phyloP scores from a whole-genome alignment of 2,113 vertebrate species.

The Chaetura pelagica region DNA sequence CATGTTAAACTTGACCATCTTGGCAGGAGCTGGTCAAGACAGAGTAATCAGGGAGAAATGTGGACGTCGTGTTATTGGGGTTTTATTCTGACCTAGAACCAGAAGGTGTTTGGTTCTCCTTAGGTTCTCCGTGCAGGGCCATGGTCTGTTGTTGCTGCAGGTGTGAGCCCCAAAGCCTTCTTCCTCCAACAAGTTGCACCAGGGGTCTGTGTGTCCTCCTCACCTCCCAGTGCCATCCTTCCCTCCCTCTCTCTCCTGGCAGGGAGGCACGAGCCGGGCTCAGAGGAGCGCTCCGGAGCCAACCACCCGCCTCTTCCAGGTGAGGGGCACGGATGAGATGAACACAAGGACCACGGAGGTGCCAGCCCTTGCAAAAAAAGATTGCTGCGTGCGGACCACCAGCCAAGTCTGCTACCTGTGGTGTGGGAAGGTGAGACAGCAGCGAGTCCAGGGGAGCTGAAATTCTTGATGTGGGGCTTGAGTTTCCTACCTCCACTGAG shows the following conservation, averaged over 20 bases:
- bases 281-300: slow-evolving; percentile 66
- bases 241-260: not conserved
- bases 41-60: not conserved
- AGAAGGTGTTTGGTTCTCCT: not conserved
- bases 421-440: slow-evolving; percentile 86
- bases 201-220: not conserved
- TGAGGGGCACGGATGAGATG: slow-evolving; percentile 81
- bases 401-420: slow-evolving; percentile 82
- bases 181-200: not conserved
- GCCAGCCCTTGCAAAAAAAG: no score
- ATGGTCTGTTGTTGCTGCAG: accelerated
- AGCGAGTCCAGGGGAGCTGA: accelerated
- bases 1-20: not conserved
- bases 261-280: slow-evolving; percentile 84
- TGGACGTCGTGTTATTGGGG: not conserved
- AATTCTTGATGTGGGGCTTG: not conserved
- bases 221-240: not conserved
- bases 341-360: slow-evolving; percentile 90
- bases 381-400: no score
- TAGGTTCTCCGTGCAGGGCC: not conserved
- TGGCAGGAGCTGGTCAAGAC: not conserved
- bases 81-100: not conserved
- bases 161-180: not conserved
- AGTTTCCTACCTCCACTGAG: not conserved
- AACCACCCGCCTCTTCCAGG: slow-evolving; percentile 83